These are phyloP conservation scores for Drosophila infuscata DNA, from an alignment of 2,888 invertebrate genomes.

Conservation along the genomic window DNA sequence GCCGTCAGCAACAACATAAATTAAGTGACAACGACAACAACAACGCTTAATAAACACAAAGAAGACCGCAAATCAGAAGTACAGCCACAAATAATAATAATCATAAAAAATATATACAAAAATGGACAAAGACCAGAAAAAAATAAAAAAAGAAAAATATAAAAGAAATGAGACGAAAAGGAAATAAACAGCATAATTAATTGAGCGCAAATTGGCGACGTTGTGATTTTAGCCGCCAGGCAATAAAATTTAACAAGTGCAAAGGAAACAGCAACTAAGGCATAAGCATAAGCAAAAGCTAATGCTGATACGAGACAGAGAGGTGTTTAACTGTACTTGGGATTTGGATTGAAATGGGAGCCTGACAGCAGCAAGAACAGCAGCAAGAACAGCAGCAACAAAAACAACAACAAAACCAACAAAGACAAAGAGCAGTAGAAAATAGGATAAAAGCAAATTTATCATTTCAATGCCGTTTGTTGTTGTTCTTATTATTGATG, in stretches of 20 bases:
- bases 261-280: conserved; percentile 1
- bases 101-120: conserved; percentile 18
- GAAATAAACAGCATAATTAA: conserved; percentile 68
- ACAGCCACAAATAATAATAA: conserved; percentile 51
- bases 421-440: conserved; percentile 23
- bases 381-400: conserved; percentile 21
- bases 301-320: conserved; percentile 20
- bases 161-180: neutral
- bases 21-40: conserved; percentile 37
- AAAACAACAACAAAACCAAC: conserved; percentile 25
- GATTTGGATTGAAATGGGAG: conserved; percentile 35
- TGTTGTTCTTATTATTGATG: conserved; percentile 15
- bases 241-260: conserved; percentile 42
- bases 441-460: conserved; percentile 65
- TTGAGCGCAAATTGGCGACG: conserved; percentile 77
- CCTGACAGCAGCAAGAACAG: conserved; percentile 15
- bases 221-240: conserved; percentile 61
- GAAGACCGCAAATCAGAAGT: conserved; percentile 45
- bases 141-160: neutral
- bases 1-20: conserved; percentile 52
- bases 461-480: conserved; percentile 58
- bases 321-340: conserved; percentile 30
- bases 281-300: conserved; percentile 1
- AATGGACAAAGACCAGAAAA: neutral
- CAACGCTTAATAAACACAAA: conserved; percentile 52